These are phyloP conservation scores for Anthopleura xanthogrammica DNA, from an alignment of 92 coral and sea anemone species.

Conservation along the genomic window DNA sequence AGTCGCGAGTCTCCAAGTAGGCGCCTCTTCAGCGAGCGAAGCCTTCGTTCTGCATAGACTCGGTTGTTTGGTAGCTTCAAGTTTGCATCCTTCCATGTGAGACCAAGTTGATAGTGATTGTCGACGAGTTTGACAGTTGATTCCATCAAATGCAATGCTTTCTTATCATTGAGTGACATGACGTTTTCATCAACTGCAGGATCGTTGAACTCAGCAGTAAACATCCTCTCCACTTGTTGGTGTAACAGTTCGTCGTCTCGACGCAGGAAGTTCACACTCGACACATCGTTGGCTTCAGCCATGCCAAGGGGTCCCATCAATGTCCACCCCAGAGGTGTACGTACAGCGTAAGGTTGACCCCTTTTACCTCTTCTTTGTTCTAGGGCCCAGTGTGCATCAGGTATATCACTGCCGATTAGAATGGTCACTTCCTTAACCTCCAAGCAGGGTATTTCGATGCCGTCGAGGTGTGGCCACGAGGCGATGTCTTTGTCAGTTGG, in stretches of 20 bases:
- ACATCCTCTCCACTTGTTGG: conserved; percentile 23
- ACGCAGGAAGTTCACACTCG: conserved; percentile 27
- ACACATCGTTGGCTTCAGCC: not conserved
- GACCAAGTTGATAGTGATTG: too few relatives aligned
- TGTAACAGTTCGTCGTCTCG: conserved; percentile 19
- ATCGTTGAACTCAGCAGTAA: conserved; percentile 5
- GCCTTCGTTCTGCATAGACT: too few relatives aligned
- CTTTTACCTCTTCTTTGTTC: conserved; percentile 51
- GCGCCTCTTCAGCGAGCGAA: too few relatives aligned
- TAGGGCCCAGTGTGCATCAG: conserved; percentile 55
- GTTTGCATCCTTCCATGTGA: too few relatives aligned
- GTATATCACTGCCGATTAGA: conserved; percentile 50
- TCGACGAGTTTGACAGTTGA: too few relatives aligned
- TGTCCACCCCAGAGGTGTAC: conserved; percentile 47
- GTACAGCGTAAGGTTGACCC: conserved; percentile 49
- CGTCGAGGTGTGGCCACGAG: conserved; percentile 38
- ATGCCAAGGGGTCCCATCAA: conserved; percentile 45
- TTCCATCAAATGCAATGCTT: too few relatives aligned
- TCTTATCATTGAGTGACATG: too few relatives aligned
- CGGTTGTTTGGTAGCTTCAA: too few relatives aligned
- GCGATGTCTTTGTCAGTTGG: conserved; percentile 26
- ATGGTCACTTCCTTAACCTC: conserved; percentile 16
- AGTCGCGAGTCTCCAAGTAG: too few relatives aligned
- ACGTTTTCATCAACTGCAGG: not conserved
- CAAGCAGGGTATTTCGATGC: conserved; percentile 17